Percentiles rank a stretch among this genome's conserved stretches.
phyloP scores from a whole-genome alignment of 2,113 vertebrate genomes.

The Paradoxurus hermaphroditus region DNA sequence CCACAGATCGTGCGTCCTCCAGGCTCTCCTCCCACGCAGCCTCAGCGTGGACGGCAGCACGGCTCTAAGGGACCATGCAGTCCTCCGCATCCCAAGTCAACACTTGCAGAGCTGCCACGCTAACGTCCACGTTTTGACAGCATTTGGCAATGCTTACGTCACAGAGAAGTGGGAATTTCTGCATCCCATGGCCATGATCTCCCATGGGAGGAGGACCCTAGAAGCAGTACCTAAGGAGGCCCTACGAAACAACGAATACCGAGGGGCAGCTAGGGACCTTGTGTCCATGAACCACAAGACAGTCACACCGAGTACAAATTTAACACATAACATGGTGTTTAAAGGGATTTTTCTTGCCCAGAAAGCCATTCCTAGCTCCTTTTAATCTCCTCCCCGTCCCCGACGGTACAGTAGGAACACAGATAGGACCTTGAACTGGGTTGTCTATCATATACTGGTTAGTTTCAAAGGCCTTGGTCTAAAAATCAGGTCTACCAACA shows the following conservation, averaged over 20 bases:
- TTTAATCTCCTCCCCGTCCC: not conserved
- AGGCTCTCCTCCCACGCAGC: accelerated
- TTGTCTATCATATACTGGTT: not conserved
- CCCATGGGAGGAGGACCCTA: not conserved
- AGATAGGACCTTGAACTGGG: not conserved
- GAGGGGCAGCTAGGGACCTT: not conserved
- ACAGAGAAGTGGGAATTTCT: not conserved
- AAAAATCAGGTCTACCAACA: not conserved
- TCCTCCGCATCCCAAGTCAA: constrained; percentile 14
- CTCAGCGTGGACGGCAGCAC: not conserved
- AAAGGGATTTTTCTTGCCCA: not conserved
- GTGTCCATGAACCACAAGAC: not conserved
- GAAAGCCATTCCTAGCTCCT: not conserved
- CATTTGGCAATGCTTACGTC: accelerated
- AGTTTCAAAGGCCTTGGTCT: not conserved
- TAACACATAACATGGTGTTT: not conserved
- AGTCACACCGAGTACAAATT: not conserved
- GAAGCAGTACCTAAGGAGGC: not conserved
- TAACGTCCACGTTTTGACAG: accelerated
- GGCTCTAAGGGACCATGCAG: not conserved
- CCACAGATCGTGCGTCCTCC: not conserved
- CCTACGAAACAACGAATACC: accelerated
- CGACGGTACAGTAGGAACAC: not conserved
- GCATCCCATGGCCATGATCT: not conserved
- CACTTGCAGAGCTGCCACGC: constrained; percentile 1